Evolutionary conservation across 1,140 invertebrate species (phyloP).

Genomic region (Mylabris phalerata): DNA sequence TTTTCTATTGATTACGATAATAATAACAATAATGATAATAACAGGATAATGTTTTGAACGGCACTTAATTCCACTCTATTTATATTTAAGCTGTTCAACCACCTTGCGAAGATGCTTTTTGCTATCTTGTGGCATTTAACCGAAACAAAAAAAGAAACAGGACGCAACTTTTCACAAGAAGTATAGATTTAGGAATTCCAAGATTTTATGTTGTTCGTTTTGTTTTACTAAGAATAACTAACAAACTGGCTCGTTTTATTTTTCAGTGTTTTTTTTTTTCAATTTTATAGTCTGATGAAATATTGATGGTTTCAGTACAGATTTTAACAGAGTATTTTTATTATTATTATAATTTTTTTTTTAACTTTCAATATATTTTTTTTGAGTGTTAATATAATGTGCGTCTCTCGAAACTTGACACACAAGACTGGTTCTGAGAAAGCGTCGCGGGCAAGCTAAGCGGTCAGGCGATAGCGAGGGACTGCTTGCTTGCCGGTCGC

Average conservation of each 20-base stretch:
- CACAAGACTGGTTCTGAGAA: slow-evolving; percentile 40
- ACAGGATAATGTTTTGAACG: too few species aligned
- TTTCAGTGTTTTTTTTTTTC: too few species aligned
- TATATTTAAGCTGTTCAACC: slow-evolving; percentile 1
- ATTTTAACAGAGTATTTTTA: not conserved
- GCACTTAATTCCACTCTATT: too few species aligned
- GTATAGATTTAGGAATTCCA: too few species aligned
- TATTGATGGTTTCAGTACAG: too few species aligned
- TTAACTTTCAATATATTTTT: slow-evolving; percentile 10
- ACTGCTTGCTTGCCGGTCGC: slow-evolving; percentile 31
- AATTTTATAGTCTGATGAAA: too few species aligned
- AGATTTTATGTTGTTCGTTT: too few species aligned
- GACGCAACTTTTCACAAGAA: slow-evolving; percentile 1
- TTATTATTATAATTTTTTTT: slow-evolving; percentile 2
- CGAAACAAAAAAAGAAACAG: not conserved
- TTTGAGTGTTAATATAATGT: slow-evolving; percentile 22
- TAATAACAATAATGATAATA: too few species aligned
- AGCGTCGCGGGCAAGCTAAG: slow-evolving; percentile 44
- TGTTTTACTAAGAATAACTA: too few species aligned
- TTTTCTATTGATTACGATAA: too few species aligned
- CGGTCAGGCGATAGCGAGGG: slow-evolving; percentile 44
- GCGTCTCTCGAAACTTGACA: slow-evolving; percentile 41
- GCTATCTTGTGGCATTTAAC: slow-evolving; percentile 4
- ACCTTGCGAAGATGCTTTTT: slow-evolving; percentile 2
- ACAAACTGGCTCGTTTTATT: too few species aligned